Conservation (phyloP, 2,113 vertebrate species). For the Sceloporus tristichus region DNA sequence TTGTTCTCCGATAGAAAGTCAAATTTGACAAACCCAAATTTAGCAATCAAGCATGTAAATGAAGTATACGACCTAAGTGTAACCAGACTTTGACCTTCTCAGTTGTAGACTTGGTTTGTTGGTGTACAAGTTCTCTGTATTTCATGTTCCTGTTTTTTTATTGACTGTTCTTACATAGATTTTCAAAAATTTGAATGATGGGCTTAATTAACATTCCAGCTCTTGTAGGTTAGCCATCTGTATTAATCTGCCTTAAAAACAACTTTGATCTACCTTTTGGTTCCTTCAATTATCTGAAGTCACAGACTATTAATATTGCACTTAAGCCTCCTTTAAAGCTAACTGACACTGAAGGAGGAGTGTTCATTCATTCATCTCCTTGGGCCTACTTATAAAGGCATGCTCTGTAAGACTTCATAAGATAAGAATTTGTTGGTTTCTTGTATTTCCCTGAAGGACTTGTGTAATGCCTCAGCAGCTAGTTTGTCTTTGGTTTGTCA, state of each 20-base stretch:
- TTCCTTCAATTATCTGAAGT: conserved; percentile 22
- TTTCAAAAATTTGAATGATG: conserved; percentile 17
- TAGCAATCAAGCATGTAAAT: neutral
- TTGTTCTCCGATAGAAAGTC: neutral
- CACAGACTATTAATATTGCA: conserved; percentile 8
- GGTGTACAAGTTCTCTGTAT: neutral
- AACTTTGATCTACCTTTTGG: conserved; percentile 16
- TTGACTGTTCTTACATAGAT: neutral
- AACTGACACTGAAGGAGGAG: neutral
- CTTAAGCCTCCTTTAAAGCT: conserved; percentile 11
- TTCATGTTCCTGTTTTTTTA: neutral
- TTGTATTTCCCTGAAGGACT: neutral
- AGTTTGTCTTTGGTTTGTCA: conserved; percentile 11
- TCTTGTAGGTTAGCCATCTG: conserved; percentile 16
- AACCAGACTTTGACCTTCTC: neutral
- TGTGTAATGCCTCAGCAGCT: conserved; percentile 14
- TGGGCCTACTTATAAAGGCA: conserved; percentile 9
- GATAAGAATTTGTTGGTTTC: neutral
- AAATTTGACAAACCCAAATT: conserved; percentile 1
- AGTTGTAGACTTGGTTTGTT: neutral
- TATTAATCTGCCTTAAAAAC: conserved; percentile 21
- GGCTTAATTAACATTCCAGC: conserved; percentile 21
- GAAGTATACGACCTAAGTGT: neutral
- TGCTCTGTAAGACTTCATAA: neutral
- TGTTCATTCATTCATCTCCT: conserved; percentile 11